phyloP scores from a whole-genome alignment of 2,797 vertebrate genomes.

The Clarias laeviceps region DNA sequence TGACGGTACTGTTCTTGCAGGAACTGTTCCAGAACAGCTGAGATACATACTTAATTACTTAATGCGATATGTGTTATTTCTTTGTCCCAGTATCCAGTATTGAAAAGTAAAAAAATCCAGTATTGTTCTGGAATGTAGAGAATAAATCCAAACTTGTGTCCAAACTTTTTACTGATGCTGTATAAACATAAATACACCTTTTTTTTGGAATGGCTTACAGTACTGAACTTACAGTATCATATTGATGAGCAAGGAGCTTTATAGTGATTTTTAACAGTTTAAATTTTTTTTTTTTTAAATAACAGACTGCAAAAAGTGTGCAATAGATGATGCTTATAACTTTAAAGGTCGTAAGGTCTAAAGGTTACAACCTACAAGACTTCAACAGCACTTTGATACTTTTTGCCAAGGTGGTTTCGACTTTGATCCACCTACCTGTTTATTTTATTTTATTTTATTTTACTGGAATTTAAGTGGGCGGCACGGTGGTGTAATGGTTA shows the following conservation, averaged over 20 bases:
- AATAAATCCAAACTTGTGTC: too few species aligned
- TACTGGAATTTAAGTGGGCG: background rate
- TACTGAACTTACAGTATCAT: background rate
- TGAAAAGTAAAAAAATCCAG: too few species aligned
- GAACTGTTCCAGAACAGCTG: too few species aligned
- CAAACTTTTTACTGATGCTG: too few species aligned
- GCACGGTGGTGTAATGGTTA: too few species aligned
- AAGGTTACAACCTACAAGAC: slow-evolving; percentile 15
- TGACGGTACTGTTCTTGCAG: too few species aligned
- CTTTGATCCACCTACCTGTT: background rate
- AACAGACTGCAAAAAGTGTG: background rate
- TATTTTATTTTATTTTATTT: background rate
- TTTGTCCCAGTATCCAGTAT: too few species aligned
- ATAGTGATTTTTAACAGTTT: background rate
- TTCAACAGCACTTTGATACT: background rate
- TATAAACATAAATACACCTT: background rate
- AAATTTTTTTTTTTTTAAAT: background rate
- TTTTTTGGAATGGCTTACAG: background rate
- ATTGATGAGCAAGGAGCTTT: background rate
- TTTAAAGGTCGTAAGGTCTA: background rate
- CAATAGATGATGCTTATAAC: background rate
- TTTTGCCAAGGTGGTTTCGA: background rate
- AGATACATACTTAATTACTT: too few species aligned
- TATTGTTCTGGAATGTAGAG: too few species aligned
- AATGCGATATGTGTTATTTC: too few species aligned